Evolutionary conservation across 2,888 invertebrate species (phyloP).

Genomic region (Metacarcinus magister): DNA sequence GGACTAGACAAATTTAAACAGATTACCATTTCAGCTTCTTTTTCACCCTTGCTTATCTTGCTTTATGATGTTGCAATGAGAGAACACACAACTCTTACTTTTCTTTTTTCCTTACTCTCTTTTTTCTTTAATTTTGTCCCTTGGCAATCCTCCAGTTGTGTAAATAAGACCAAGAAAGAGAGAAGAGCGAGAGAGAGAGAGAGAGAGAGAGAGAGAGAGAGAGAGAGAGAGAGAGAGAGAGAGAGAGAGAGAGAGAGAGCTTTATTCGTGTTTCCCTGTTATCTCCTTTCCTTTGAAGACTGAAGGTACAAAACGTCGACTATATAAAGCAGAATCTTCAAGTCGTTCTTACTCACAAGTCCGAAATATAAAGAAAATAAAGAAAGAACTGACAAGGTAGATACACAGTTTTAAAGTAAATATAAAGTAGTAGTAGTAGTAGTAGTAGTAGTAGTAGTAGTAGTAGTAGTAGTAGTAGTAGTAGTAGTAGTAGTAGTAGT

Average conservation of each 20-base stretch:
- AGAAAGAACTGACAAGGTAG: no score
- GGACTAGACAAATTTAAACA: neutral
- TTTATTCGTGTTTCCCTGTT: neutral
- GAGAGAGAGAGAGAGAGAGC: neutral
- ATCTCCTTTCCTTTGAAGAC: neutral
- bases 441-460: slow-evolving; percentile 53
- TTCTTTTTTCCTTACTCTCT: neutral
- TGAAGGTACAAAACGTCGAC: neutral
- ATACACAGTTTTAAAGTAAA: no score
- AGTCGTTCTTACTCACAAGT: no score
- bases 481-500: slow-evolving; percentile 53
- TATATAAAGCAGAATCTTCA: neutral
- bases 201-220: neutral
- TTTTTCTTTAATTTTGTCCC: neutral
- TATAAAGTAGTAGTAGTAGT: slow-evolving; percentile 43
- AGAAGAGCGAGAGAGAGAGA: slow-evolving; percentile 6
- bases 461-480: slow-evolving; percentile 53
- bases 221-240: neutral
- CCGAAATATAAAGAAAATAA: no score
- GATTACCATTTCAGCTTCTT: neutral
- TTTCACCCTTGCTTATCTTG: neutral
- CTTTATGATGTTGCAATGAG: neutral
- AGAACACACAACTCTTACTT: neutral
- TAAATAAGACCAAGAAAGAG: neutral
- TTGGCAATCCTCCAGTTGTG: neutral